Percentiles rank a stretch among this genome's conserved stretches.
Conservation (phyloP, 2,888 invertebrate genomes). For the Muscina levida region DNA sequence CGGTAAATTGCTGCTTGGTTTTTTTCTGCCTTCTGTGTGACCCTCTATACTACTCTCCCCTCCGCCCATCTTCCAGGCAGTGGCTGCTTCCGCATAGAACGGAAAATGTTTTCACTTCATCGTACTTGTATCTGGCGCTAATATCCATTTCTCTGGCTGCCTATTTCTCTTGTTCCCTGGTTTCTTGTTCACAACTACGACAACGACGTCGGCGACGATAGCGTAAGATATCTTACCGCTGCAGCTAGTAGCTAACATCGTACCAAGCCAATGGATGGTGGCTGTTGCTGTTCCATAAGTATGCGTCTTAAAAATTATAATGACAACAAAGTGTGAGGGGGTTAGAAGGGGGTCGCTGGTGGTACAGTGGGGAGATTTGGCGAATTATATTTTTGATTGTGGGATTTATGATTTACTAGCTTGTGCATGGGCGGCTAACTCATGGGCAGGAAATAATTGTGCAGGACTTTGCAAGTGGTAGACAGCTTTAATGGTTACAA, state of each 20-base stretch:
- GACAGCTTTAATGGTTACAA: too few relatives aligned
- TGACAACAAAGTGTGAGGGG: slow-evolving; percentile 58
- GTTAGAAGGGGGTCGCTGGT: too few relatives aligned
- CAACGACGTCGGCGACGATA: too few relatives aligned
- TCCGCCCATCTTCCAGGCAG: background rate
- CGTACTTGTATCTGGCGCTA: slow-evolving; percentile 40
- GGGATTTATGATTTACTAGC: too few relatives aligned
- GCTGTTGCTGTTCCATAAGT: slow-evolving; percentile 33
- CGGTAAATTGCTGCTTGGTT: slow-evolving; percentile 59
- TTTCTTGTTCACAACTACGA: slow-evolving; percentile 21
- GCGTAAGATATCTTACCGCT: too few relatives aligned
- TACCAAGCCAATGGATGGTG: background rate
- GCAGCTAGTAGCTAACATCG: too few relatives aligned
- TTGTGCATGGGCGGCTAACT: too few relatives aligned
- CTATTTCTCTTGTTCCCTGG: slow-evolving; percentile 44
- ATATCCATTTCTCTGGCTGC: slow-evolving; percentile 43
- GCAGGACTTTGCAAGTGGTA: too few relatives aligned
- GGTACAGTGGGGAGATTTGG: too few relatives aligned
- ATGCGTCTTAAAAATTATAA: slow-evolving; percentile 62
- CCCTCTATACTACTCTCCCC: background rate
- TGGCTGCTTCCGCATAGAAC: slow-evolving; percentile 11
- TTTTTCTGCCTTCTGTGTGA: slow-evolving; percentile 34
- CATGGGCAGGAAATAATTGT: too few relatives aligned
- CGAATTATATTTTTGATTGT: too few relatives aligned
- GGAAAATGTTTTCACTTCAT: slow-evolving; percentile 41